These are phyloP conservation scores for Mixornis gularis DNA, from an alignment of 2,113 vertebrate species.

Conservation along the genomic window DNA sequence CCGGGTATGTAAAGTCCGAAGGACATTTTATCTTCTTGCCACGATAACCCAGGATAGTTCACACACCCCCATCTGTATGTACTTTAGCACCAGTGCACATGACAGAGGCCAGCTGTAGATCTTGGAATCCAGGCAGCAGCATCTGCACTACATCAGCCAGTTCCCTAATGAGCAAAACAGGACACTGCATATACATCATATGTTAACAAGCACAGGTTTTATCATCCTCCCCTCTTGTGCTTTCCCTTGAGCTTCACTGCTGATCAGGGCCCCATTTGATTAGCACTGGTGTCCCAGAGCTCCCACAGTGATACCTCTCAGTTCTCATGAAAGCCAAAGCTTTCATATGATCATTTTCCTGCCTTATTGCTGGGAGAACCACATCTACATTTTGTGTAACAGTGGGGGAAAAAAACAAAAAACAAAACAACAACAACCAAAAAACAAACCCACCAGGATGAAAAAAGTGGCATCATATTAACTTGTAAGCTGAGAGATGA, in stretches of 20 bases:
- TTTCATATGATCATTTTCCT: not conserved
- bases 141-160: not conserved
- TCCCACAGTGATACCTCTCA: not conserved
- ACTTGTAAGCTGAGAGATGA: not conserved
- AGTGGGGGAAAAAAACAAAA: not conserved
- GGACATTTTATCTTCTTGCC: not conserved
- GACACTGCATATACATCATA: fast-evolving
- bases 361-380: not conserved
- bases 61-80: not conserved
- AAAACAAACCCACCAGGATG: not conserved
- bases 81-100: not conserved
- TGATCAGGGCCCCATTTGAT: fast-evolving
- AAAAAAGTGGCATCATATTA: not conserved
- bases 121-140: not conserved
- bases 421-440: not conserved
- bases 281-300: too few species aligned
- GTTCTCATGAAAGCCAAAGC: not conserved
- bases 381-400: not conserved
- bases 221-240: not conserved
- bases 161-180: not conserved
- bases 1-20: fast-evolving
- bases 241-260: not conserved
- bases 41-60: not conserved
- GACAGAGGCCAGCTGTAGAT: not conserved
- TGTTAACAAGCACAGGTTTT: not conserved